Conservation (phyloP, 2,113 vertebrate species). For the Dromiciops gliroides region DNA sequence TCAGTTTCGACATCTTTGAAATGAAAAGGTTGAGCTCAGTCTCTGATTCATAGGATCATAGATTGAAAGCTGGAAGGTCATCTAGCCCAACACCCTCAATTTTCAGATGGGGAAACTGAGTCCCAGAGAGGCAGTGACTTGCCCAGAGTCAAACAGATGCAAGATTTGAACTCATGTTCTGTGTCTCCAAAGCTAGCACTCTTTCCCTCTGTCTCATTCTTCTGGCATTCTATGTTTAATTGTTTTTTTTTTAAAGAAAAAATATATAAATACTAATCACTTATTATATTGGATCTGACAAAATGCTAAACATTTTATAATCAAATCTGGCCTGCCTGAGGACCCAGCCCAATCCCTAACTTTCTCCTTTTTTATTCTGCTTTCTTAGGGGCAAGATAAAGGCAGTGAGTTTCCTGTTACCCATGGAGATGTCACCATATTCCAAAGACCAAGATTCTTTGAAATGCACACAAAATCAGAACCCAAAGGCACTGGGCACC, state of each 20-base stretch:
- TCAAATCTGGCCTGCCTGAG: neutral
- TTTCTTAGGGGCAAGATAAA: constrained; percentile 91
- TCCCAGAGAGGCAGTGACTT: neutral
- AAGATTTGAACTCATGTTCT: neutral
- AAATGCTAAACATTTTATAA: neutral
- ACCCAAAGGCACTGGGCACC: constrained; percentile 80
- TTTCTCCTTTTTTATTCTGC: constrained; percentile 57
- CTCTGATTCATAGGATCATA: neutral
- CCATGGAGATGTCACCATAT: constrained; percentile 82
- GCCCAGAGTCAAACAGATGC: neutral
- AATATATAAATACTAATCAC: neutral
- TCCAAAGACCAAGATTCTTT: constrained; percentile 85
- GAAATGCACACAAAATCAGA: constrained; percentile 81
- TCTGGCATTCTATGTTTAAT: neutral
- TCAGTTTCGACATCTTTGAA: neutral
- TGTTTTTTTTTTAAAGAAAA: neutral
- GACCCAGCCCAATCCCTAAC: constrained; percentile 14
- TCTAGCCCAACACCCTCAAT: neutral
- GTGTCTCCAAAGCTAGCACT: neutral
- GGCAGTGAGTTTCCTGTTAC: constrained; percentile 94
- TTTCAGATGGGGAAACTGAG: neutral
- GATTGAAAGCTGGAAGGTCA: neutral
- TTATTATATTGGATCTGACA: neutral
- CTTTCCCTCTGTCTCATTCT: neutral
- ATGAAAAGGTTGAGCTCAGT: neutral